Evolutionary conservation across 2,113 vertebrate genomes (phyloP).

Genomic region (Mus pahari): DNA sequence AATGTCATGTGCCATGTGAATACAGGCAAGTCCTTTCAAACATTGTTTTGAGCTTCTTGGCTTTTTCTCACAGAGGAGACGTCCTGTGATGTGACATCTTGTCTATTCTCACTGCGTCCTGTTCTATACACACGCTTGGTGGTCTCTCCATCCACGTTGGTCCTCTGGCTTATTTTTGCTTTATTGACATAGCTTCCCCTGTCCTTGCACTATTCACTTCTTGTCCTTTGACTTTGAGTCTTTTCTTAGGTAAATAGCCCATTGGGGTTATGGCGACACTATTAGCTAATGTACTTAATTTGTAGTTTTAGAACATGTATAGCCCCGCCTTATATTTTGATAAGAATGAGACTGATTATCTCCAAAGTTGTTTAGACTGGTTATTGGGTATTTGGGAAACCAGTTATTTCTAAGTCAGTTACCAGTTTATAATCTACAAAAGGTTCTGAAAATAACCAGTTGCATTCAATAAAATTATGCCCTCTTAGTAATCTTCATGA

Average conservation of each 20-base stretch:
- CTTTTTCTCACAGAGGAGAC: constrained; percentile 61
- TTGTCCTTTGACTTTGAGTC: background rate
- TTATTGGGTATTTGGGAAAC: constrained; percentile 31
- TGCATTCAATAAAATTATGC: background rate
- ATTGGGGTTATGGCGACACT: background rate
- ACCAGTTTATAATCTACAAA: constrained; percentile 37
- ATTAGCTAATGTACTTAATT: constrained; percentile 11
- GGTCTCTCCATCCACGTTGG: constrained; percentile 48
- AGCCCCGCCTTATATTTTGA: constrained; percentile 9
- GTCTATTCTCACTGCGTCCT: constrained; percentile 37
- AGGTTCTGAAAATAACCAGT: constrained; percentile 50
- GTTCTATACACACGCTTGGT: constrained; percentile 69
- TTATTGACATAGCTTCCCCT: background rate
- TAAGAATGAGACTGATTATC: background rate
- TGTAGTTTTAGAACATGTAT: constrained; percentile 23
- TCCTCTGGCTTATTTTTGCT: constrained; percentile 61
- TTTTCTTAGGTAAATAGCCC: constrained; percentile 2
- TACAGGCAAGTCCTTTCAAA: constrained; percentile 56
- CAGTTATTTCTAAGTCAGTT: constrained; percentile 55
- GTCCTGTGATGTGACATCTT: constrained; percentile 70
- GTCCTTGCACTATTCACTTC: background rate
- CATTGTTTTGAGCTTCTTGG: constrained; percentile 67
- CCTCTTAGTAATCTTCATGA: background rate
- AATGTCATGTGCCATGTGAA: constrained; percentile 77
- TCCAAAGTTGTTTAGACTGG: constrained; percentile 48